Evolutionary conservation across 2,888 invertebrate species (phyloP).

Genomic region (Drosophila mulleri): DNA sequence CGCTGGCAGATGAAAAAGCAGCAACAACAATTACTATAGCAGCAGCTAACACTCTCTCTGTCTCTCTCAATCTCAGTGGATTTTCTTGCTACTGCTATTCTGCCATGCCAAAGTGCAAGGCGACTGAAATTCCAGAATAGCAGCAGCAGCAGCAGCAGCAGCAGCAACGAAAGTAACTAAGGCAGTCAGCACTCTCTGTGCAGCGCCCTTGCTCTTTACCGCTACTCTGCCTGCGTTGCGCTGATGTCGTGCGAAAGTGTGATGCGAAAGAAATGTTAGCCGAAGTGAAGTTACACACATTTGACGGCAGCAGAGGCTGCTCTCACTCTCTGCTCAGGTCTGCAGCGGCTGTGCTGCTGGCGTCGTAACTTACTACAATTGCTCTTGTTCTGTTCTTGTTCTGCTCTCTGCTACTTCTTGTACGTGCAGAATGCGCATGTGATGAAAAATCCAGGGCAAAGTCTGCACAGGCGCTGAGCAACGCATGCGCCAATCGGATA

Average conservation of each 20-base stretch:
- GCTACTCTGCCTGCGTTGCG: not conserved
- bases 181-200: not conserved
- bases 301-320: not conserved
- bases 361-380: conserved; percentile 25
- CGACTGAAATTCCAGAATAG: not conserved
- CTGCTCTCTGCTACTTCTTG: conserved; percentile 16
- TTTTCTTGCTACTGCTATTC: not conserved
- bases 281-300: not conserved
- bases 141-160: not conserved
- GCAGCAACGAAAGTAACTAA: not conserved
- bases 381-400: conserved; percentile 29
- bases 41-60: conserved; percentile 11
- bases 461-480: conserved; percentile 54
- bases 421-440: conserved; percentile 70
- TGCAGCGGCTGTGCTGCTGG: conserved; percentile 31
- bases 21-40: not conserved
- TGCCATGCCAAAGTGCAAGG: not conserved
- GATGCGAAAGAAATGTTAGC: not conserved
- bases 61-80: not conserved
- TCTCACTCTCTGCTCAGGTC: conserved; percentile 14
- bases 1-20: conserved; percentile 15
- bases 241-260: not conserved
- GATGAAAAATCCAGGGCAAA: conserved; percentile 74
- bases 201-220: conserved; percentile 3
- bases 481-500: conserved; percentile 47